These are phyloP conservation scores for Nephrocerus scutellatus DNA, from an alignment of 2,888 invertebrate species.

Conservation along the genomic window DNA sequence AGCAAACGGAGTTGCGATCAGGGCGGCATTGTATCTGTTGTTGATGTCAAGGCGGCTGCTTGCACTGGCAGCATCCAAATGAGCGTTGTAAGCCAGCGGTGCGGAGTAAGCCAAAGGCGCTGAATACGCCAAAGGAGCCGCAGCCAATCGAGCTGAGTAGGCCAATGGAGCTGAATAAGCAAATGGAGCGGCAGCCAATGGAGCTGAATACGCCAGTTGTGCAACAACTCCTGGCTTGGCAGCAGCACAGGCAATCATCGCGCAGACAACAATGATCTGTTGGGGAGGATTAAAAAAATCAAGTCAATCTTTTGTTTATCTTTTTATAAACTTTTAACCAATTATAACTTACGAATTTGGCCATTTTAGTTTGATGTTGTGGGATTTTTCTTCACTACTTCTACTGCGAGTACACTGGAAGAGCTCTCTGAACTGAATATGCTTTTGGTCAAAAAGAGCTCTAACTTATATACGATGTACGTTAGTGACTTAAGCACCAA, in stretches of 20 bases:
- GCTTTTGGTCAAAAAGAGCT: too few relatives aligned
- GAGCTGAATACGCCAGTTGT: constrained; percentile 8
- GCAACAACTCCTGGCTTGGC: constrained; percentile 11
- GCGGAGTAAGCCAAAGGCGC: constrained; percentile 6
- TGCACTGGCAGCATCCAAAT: constrained; percentile 25
- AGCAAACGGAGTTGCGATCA: constrained; percentile 12
- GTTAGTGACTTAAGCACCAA: too few relatives aligned
- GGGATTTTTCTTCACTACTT: too few relatives aligned
- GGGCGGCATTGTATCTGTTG: constrained; percentile 31
- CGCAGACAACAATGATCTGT: constrained; percentile 21
- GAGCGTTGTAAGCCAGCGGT: too few relatives aligned
- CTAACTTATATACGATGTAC: too few relatives aligned
- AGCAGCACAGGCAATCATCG: constrained; percentile 15
- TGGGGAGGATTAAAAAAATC: too few relatives aligned
- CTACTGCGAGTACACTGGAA: too few relatives aligned
- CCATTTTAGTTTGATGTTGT: constrained; percentile 11
- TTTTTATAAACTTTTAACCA: constrained; percentile 6
- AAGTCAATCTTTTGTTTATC: too few relatives aligned
- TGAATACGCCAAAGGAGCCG: constrained; percentile 23
- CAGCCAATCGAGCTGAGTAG: constrained; percentile 10
- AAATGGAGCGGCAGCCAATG: constrained; percentile 11
- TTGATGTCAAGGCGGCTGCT: constrained; percentile 35
- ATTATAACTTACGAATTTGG: constrained; percentile 12
- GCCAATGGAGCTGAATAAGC: too few relatives aligned
- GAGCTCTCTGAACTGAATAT: too few relatives aligned